A percentile compares a stretch with the other conserved stretches of the same genome.
These are phyloP conservation scores for Diogma glabrata DNA, from an alignment of 2,888 invertebrate species.

Conservation along the genomic window DNA sequence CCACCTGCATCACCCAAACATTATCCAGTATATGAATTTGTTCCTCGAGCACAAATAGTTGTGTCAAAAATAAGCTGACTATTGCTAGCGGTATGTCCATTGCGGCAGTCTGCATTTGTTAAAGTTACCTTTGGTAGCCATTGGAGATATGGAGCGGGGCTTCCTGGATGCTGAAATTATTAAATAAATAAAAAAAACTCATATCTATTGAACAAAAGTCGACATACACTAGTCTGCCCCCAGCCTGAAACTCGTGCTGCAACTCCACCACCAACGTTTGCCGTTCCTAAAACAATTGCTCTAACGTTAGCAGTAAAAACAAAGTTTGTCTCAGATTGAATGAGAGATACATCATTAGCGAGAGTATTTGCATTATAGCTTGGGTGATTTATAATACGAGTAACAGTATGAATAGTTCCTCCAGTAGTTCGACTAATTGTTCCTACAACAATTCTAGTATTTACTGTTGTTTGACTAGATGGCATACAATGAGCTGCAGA, in stretches of 20 bases:
- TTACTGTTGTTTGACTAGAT: conserved; percentile 9
- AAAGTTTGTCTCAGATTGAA: conserved; percentile 9
- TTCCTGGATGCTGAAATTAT: conserved; percentile 14
- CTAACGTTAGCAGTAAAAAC: conserved; percentile 6
- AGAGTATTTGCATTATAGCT: conserved; percentile 10
- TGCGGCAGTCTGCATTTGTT: conserved; percentile 13
- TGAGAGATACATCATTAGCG: conserved; percentile 13
- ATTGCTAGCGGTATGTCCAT: conserved; percentile 26
- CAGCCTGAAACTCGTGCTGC: conserved; percentile 11
- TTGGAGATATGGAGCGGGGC: conserved; percentile 5
- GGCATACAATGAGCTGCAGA: conserved; percentile 24
- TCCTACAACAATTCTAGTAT: conserved; percentile 12
- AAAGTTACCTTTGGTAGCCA: not conserved
- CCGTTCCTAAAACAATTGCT: conserved; percentile 1
- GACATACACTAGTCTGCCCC: conserved; percentile 15
- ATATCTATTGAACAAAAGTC: no score
- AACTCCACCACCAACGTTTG: not conserved
- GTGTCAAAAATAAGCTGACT: conserved; percentile 30
- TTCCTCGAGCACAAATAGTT: conserved; percentile 27
- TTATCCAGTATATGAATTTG: conserved; percentile 22
- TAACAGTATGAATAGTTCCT: conserved; percentile 6
- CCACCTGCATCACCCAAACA: conserved; percentile 33
- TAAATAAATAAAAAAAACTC: no score
- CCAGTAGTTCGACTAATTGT: conserved; percentile 5
- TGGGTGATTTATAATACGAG: conserved; percentile 14